Conservation (phyloP, 1,140 invertebrate genomes). For the Achroia grisella region DNA sequence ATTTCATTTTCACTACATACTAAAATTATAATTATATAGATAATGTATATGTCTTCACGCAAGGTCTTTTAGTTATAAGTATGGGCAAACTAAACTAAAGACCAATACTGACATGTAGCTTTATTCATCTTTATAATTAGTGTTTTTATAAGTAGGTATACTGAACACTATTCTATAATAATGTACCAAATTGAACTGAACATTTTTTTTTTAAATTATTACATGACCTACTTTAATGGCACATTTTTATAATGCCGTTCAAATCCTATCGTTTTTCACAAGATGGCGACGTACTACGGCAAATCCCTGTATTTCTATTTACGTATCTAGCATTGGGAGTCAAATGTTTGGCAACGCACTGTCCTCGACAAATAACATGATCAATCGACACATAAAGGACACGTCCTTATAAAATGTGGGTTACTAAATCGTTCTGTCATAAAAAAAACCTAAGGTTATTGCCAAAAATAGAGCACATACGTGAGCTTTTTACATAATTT, state of each 20-base stretch:
- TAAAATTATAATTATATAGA: too few species aligned
- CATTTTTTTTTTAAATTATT: conserved; percentile 18
- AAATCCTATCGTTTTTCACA: conserved; percentile 72
- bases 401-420: conserved; percentile 23
- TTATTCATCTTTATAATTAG: too few species aligned
- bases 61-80: too few species aligned
- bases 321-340: conserved; percentile 48
- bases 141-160: too few species aligned
- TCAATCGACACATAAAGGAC: conserved; percentile 13
- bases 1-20: too few species aligned
- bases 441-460: conserved; percentile 54
- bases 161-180: too few species aligned
- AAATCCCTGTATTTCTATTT: conserved; percentile 72
- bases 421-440: conserved; percentile 42
- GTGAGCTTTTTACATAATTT: conserved; percentile 72
- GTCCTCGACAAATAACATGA: conserved; percentile 17
- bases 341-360: conserved; percentile 17
- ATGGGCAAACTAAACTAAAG: too few species aligned
- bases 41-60: too few species aligned
- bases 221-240: conserved; percentile 50
- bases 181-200: too few species aligned
- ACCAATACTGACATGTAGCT: too few species aligned
- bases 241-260: conserved; percentile 61
- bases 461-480: conserved; percentile 64
- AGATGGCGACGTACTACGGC: conserved; percentile 69